Conservation (phyloP, 2,888 invertebrate genomes). For the Apomyelois bistriatella region DNA sequence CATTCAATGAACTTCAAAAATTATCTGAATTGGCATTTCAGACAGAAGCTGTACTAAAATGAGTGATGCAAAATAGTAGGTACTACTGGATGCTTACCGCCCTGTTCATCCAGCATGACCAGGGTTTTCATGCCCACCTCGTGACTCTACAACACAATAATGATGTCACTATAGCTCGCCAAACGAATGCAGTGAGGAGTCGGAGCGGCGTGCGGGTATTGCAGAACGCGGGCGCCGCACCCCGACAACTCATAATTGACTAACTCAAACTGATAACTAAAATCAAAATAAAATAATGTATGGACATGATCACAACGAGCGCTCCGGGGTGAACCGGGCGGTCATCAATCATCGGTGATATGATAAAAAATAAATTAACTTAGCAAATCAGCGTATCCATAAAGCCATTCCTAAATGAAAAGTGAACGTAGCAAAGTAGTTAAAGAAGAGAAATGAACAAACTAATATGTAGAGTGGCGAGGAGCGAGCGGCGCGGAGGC, state of each 20-base stretch:
- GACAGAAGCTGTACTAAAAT: slow-evolving; percentile 75
- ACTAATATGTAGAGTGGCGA: slow-evolving; percentile 67
- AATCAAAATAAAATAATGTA: slow-evolving; percentile 60
- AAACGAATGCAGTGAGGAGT: slow-evolving; percentile 65
- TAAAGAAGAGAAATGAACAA: slow-evolving; percentile 68
- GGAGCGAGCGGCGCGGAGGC: slow-evolving; percentile 50
- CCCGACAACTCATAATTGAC: slow-evolving; percentile 59
- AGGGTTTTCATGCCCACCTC: slow-evolving; percentile 99
- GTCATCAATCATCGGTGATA: slow-evolving; percentile 36
- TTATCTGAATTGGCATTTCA: slow-evolving; percentile 73
- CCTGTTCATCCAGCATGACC: slow-evolving; percentile 99
- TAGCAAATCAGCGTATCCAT: slow-evolving; percentile 73
- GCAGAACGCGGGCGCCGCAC: slow-evolving; percentile 40
- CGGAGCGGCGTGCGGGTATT: slow-evolving; percentile 45
- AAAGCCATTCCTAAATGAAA: slow-evolving; percentile 77
- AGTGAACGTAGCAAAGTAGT: slow-evolving; percentile 69
- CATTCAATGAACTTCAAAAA: slow-evolving; percentile 64
- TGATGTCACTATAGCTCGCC: slow-evolving; percentile 81
- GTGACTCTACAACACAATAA: slow-evolving; percentile 95
- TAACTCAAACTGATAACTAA: slow-evolving; percentile 68
- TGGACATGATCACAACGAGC: slow-evolving; percentile 47
- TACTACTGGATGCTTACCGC: slow-evolving; percentile 94
- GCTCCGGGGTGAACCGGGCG: slow-evolving; percentile 23
- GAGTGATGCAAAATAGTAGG: slow-evolving; percentile 73
- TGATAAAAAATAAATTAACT: slow-evolving; percentile 58